Conservation (phyloP, 2,113 vertebrate species). For the Phaethon lepturus region DNA sequence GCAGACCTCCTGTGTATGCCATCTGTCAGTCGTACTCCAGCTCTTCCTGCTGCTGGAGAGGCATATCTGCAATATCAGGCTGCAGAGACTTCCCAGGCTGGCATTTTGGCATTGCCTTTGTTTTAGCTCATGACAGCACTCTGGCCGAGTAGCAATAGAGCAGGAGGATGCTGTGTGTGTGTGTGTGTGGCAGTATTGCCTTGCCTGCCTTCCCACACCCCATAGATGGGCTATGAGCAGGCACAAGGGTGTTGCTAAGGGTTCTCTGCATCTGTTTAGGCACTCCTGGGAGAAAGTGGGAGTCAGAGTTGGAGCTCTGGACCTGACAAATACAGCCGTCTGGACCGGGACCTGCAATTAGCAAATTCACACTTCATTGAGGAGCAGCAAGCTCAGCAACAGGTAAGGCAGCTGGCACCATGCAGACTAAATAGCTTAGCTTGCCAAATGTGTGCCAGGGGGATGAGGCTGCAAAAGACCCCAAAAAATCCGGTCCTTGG, state of each 20-base stretch:
- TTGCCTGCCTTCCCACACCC: background rate
- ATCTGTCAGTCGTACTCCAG: rapidly evolving
- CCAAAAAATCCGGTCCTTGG: background rate
- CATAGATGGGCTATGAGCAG: background rate
- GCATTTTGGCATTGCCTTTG: background rate
- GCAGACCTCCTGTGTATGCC: background rate
- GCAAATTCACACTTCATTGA: slow-evolving; percentile 94
- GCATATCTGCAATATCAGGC: background rate
- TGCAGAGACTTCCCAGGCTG: background rate
- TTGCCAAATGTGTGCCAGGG: background rate
- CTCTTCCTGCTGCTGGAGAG: background rate
- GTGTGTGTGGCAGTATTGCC: background rate
- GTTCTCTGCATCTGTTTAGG: slow-evolving; percentile 69
- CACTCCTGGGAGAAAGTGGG: slow-evolving; percentile 82
- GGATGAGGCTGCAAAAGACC: background rate
- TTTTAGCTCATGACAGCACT: background rate
- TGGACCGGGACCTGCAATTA: slow-evolving; percentile 87
- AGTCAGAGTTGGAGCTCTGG: slow-evolving; percentile 84
- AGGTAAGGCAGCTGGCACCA: slow-evolving; percentile 79
- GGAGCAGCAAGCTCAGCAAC: slow-evolving; percentile 93
- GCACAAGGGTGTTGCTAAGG: background rate
- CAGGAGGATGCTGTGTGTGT: background rate
- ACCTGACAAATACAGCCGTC: slow-evolving; percentile 82
- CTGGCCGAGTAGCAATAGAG: background rate
- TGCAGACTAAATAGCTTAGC: background rate